phyloP scores from a whole-genome alignment of 2,797 vertebrate species.

The Acanthurus tractus region DNA sequence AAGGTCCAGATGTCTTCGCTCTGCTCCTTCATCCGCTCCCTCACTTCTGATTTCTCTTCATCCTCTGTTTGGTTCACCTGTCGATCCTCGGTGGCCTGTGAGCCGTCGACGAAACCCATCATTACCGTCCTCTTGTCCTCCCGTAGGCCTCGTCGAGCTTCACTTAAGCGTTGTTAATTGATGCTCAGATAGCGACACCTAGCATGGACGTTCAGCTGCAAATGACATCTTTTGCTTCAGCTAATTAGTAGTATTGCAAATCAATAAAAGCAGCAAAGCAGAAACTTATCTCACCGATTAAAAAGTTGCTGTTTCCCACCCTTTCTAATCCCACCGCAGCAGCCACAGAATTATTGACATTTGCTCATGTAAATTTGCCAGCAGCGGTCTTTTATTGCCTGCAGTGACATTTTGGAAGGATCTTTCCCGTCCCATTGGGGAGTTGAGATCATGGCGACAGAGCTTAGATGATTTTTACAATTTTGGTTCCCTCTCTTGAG shows the following conservation, averaged over 20 bases:
- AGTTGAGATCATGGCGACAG: slow-evolving; percentile 50
- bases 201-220: slow-evolving; percentile 14
- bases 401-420: slow-evolving; percentile 77
- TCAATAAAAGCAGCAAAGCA: background rate
- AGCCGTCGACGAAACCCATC: slow-evolving; percentile 45
- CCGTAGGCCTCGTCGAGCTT: slow-evolving; percentile 13
- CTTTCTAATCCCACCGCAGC: slow-evolving; percentile 36
- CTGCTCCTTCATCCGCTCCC: background rate
- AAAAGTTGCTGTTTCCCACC: background rate
- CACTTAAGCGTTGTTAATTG: slow-evolving; percentile 40
- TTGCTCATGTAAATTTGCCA: slow-evolving; percentile 79
- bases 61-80: slow-evolving; percentile 28
- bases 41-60: background rate
- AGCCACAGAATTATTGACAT: slow-evolving; percentile 72
- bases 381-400: slow-evolving; percentile 69
- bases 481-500: slow-evolving; percentile 40
- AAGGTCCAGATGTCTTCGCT: slow-evolving; percentile 22
- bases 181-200: slow-evolving; percentile 8
- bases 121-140: slow-evolving; percentile 35
- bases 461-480: slow-evolving; percentile 50
- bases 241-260: slow-evolving; percentile 2
- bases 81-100: slow-evolving; percentile 1
- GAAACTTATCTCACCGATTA: slow-evolving; percentile 9
- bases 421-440: slow-evolving; percentile 41
- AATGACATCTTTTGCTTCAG: slow-evolving; percentile 36